phyloP scores from a whole-genome alignment of 1,140 invertebrate species.

The Mycetomoellerius zeteki region DNA sequence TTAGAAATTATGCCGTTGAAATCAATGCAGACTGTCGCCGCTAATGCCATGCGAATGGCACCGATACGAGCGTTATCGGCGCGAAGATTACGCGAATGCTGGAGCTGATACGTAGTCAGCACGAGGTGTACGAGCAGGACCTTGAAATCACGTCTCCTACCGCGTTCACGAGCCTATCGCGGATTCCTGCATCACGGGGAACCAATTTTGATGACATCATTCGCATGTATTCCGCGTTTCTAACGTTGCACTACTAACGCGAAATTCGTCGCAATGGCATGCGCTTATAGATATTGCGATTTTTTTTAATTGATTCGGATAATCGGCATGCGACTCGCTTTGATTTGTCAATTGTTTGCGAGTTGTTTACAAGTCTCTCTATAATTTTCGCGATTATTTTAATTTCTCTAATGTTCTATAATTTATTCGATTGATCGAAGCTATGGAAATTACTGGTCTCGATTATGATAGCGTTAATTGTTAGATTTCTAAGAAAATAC shows the following conservation, averaged over 20 bases:
- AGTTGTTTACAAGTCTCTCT: not conserved
- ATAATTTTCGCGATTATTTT: conserved; percentile 2
- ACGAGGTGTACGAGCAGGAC: conserved; percentile 39
- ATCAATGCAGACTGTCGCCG: not conserved
- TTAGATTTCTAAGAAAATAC: conserved; percentile 10
- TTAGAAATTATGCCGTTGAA: not conserved
- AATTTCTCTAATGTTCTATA: not conserved
- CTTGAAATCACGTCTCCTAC: conserved; percentile 63
- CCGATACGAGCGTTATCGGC: conserved; percentile 50
- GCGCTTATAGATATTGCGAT: not conserved
- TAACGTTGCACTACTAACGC: conserved; percentile 32
- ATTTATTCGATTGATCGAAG: not conserved
- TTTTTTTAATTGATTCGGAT: not conserved
- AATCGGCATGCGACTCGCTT: not conserved
- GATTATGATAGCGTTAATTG: not conserved
- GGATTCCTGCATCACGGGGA: conserved; percentile 41
- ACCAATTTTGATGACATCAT: conserved; percentile 55
- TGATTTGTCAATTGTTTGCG: not conserved
- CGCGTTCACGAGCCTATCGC: conserved; percentile 55
- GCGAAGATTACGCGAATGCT: conserved; percentile 61
- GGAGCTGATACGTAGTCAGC: conserved; percentile 53
- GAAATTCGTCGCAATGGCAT: conserved; percentile 33
- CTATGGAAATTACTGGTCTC: not conserved
- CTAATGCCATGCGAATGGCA: conserved; percentile 16
- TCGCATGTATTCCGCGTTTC: conserved; percentile 7